phyloP scores from a whole-genome alignment of 2,888 invertebrate genomes.

The Chironomus tentans region DNA sequence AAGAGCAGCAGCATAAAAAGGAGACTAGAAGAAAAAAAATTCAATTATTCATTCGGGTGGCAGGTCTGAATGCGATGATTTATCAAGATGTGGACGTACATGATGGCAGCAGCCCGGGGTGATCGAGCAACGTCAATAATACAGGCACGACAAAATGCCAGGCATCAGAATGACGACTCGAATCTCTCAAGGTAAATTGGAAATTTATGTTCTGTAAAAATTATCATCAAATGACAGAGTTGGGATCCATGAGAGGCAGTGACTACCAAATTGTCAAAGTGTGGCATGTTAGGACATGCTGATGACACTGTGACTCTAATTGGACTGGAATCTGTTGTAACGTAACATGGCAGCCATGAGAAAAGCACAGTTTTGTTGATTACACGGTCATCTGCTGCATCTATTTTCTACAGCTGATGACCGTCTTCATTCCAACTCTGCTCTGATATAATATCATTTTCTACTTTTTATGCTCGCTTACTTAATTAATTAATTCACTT shows the following conservation, averaged over 20 bases:
- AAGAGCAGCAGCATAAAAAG: not conserved
- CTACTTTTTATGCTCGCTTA: not conserved
- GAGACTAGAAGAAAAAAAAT: not conserved
- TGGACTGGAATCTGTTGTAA: too few relatives aligned
- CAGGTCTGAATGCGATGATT: not conserved
- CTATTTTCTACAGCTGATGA: too few relatives aligned
- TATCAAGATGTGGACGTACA: conserved; percentile 60
- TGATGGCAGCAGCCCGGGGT: conserved; percentile 60
- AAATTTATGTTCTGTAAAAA: not conserved
- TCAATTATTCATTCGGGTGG: not conserved
- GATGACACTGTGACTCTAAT: too few relatives aligned
- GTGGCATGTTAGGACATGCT: too few relatives aligned
- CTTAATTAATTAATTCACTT: not conserved
- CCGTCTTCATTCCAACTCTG: too few relatives aligned
- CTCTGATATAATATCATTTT: too few relatives aligned
- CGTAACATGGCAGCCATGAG: too few relatives aligned
- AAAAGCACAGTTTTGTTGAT: too few relatives aligned
- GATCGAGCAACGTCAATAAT: conserved; percentile 47
- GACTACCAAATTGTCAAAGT: too few relatives aligned
- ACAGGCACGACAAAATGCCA: conserved; percentile 32
- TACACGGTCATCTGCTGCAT: too few relatives aligned
- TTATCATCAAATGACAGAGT: too few relatives aligned
- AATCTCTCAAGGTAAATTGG: conserved; percentile 17
- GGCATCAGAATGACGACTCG: conserved; percentile 12
- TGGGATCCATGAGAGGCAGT: too few relatives aligned